A percentile compares a stretch with the other conserved stretches of the same genome.
phyloP scores from a whole-genome alignment of 2,113 vertebrate genomes.

The Pollachius pollachius region DNA sequence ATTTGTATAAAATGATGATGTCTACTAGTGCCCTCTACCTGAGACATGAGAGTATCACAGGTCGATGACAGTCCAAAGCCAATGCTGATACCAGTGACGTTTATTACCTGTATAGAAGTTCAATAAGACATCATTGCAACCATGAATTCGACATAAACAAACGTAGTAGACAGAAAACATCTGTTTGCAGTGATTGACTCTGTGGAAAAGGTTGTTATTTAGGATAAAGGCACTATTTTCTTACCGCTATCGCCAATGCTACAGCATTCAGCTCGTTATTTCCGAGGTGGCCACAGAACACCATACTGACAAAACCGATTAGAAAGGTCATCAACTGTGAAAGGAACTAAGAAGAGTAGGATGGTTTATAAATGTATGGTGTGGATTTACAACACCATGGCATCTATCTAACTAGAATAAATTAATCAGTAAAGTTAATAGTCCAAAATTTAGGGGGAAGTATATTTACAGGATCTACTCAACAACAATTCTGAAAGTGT shows the following conservation, averaged over 20 bases:
- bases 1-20: background rate
- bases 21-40: slow-evolving; percentile 65
- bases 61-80: slow-evolving; percentile 82
- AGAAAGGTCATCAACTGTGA: slow-evolving; percentile 87
- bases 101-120: slow-evolving; percentile 78
- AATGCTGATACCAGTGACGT: slow-evolving; percentile 80
- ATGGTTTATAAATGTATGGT: background rate
- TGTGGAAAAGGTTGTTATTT: background rate
- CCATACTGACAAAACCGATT: slow-evolving; percentile 84
- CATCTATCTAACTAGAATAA: slow-evolving; percentile 9
- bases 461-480: no score
- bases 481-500: no score
- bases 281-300: slow-evolving; percentile 90
- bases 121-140: background rate
- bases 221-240: slow-evolving; percentile 34
- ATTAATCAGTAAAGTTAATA: background rate
- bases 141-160: background rate
- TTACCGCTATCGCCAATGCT: slow-evolving; percentile 78
- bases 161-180: background rate
- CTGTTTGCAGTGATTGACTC: no score
- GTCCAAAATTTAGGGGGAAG: no score
- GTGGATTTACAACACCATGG: background rate
- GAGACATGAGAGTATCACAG: slow-evolving; percentile 88
- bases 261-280: slow-evolving; percentile 82
- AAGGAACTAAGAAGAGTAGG: slow-evolving; percentile 68